These are phyloP conservation scores for Coelopa frigida DNA, from an alignment of 1,140 invertebrate species.

Conservation along the genomic window DNA sequence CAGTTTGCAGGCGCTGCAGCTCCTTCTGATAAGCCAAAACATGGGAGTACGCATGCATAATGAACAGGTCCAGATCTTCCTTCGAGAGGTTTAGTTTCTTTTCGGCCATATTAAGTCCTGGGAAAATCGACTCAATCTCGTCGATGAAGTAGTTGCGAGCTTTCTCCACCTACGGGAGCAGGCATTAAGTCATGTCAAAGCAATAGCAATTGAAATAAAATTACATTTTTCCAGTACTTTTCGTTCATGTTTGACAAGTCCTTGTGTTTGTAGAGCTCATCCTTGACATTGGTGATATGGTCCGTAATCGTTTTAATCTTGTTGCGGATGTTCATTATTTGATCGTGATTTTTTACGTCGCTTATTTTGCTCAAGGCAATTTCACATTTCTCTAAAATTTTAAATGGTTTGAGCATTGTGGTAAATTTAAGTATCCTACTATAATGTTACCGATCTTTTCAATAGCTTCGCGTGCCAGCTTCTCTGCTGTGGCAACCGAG, in stretches of 20 bases:
- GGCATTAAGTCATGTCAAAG: neutral
- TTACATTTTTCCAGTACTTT: conserved; percentile 60
- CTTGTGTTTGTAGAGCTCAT: conserved; percentile 51
- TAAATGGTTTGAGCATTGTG: neutral
- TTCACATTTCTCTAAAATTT: conserved; percentile 33
- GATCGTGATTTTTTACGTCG: conserved; percentile 45
- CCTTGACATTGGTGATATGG: conserved; percentile 54
- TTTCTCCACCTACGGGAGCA: conserved; percentile 47
- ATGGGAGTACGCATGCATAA: conserved; percentile 59
- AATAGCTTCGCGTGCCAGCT: conserved; percentile 39
- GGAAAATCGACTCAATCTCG: conserved; percentile 65
- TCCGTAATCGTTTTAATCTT: conserved; percentile 57
- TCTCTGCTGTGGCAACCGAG: conserved; percentile 49
- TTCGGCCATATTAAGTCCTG: conserved; percentile 57
- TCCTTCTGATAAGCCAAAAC: conserved; percentile 63
- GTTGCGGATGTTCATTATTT: conserved; percentile 42
- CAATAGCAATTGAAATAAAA: neutral
- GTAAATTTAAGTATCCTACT: conserved; percentile 4
- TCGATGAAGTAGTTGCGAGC: conserved; percentile 63
- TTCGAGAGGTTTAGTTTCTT: conserved; percentile 56
- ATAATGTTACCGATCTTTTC: conserved; percentile 30
- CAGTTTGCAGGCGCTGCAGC: conserved; percentile 58
- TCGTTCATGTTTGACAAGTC: conserved; percentile 55
- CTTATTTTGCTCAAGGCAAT: conserved; percentile 48
- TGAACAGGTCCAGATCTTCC: conserved; percentile 62